Base-by-base conservation (phyloP, 1,140 invertebrate species). In the Neodiprion lecontei region DNA sequence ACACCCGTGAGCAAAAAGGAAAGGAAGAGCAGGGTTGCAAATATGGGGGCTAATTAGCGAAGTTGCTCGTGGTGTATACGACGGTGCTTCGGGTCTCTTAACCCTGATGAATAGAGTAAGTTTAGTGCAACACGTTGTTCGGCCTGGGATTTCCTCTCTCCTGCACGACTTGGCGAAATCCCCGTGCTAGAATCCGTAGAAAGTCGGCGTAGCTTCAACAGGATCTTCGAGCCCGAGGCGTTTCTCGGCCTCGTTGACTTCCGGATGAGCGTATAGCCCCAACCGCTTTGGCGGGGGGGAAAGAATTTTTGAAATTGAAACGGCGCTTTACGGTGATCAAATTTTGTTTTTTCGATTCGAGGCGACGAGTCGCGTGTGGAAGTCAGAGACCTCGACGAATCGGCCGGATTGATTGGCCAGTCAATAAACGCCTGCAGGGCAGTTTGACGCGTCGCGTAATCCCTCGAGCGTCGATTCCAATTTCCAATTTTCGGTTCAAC, bases 101-200 rank as follows among this genome's bases (percentile, higher is more conserved):
- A 80, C 79, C 72, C 75, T 80, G 79, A 82, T 81, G 82, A 82
- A 82, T 81, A 82, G 80, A 79, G 76, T 78, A 80, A 84, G 81
- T 82, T 82, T 80, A 69, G 76, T 77, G 75, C 82, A 80, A 84
- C 79, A 79, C 82, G 80, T 82, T 82, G 81, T 81, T 82, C 11
- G 53, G 72, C 9, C 9, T 61, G 11, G 53, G 53, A 61, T 61
- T 61, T 17, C 11, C 53, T 40, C n/a, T 4, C n/a, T 61, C 53
- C 7, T 40, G 28, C n/a, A 14, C n/a, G 53, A 61, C 53, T 61
- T 61, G 53, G 28, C 28, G 28, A 40, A 40, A 40, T 40, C 28
- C 28, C 28, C 2, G 5, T 40, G 2, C 28, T 40, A 5, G 53
- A 61, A 61, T 17, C n/a, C 2, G 4, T 53, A 1, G n/a, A 10